Base-by-base conservation (phyloP, 2,888 invertebrate species). In the Cyrtodaria siliqua region DNA sequence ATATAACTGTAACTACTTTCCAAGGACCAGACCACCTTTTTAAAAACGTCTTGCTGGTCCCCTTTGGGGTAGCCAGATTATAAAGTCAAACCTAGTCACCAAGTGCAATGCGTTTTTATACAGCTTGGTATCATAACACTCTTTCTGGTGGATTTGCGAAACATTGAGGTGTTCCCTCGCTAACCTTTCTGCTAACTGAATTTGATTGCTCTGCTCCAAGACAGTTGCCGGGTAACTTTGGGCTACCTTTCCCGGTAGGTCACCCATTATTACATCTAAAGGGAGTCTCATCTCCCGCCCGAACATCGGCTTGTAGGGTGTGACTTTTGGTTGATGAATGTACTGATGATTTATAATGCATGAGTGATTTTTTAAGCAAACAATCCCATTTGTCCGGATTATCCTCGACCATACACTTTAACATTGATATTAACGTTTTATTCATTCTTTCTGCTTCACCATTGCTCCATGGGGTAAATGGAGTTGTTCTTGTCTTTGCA, bases 401-500 rank as follows among this genome's bases (percentile, higher is more conserved):
- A 1, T 47, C 60, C 6, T 44, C 27, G 6, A 60, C 60, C 44
- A 60, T 44, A 16, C 2, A 24, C n/a, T 47, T 60, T 6, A 60
- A 18, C 60, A 60, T 42, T 3, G 16, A 40, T 9, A 47, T 47
- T 8, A 44, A n/a, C 3, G 27, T 60, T 60, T 26, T 60, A 20
- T 60, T 60, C 44, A 60, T 26, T 2, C 47, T 16, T 23, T 60
- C 60, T 6, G 47, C 26, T 20, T 44, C 47, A 2, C 60, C 60
- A 47, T 60, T 47, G 3, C 26, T n/a, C 47, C 24, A 47, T 2
- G 49, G 60, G 16, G 44, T 23, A 29, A n/a, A 60, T 9, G 60
- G 44, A 16, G 47, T 47, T 16, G 60, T 60, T 26, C 60, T 60
- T 16, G 60, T 60, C 44, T 60, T 60, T 40, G 18, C 24, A 3